phyloP scores from a whole-genome alignment of 2,113 vertebrate genomes.

The Nothobranchius furzeri region DNA sequence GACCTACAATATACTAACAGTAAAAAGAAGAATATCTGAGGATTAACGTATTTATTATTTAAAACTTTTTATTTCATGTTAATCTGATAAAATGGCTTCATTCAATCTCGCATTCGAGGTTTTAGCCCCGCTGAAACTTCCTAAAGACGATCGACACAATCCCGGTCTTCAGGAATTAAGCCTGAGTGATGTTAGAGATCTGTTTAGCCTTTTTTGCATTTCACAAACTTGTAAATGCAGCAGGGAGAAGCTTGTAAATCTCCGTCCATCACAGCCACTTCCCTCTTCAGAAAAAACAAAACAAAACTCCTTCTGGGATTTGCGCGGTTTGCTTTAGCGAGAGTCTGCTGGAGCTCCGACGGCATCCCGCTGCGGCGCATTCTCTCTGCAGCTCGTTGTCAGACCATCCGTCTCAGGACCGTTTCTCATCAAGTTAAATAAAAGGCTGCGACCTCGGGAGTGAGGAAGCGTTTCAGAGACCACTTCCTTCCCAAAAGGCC shows the following conservation, averaged over 20 bases:
- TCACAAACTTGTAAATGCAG: conserved; percentile 13
- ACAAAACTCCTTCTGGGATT: conserved; percentile 25
- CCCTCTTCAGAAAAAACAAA: conserved; percentile 15
- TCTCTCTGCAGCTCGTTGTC: conserved; percentile 26
- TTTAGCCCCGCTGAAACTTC: no score
- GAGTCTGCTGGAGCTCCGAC: not conserved
- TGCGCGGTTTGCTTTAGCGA: conserved; percentile 45
- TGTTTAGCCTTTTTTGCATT: conserved; percentile 1
- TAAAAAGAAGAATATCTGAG: not conserved
- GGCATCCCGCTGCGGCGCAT: not conserved
- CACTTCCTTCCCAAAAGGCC: conserved; percentile 34
- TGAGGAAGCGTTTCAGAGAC: conserved; percentile 25
- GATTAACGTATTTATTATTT: not conserved
- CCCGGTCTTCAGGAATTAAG: not conserved
- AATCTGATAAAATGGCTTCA: no score
- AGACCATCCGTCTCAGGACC: conserved; percentile 3
- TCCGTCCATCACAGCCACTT: conserved; percentile 45
- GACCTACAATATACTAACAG: conserved; percentile 8
- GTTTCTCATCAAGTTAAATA: conserved; percentile 23
- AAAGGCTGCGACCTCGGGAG: conserved; percentile 20
- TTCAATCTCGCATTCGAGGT: no score
- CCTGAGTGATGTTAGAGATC: not conserved
- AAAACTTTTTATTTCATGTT: not conserved
- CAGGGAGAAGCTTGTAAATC: conserved; percentile 34
- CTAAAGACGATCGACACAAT: no score